Evolutionary conservation across 2,888 invertebrate genomes (phyloP), one percentile per base, ranked within the genome.

Genomic region (Eupithecia subfuscata): DNA sequence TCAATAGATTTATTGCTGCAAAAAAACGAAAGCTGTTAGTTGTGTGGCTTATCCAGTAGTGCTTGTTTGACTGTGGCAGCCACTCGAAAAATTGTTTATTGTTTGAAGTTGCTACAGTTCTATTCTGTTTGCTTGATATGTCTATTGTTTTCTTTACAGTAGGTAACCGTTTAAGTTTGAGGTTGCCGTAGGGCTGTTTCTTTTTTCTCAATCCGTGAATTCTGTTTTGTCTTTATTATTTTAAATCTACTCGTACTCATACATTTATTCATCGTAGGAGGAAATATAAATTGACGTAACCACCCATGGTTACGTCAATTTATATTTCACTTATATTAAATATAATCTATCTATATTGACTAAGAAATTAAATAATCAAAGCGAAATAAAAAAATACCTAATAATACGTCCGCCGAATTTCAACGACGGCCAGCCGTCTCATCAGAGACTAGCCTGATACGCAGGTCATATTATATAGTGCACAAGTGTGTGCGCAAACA

Each of bases 1-100:
- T 82, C 82, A 83, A 85, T 83, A 85, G 80, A 84, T 84, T 84
- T 80, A 81, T 85, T 80, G 78, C 78, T 78, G 80, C 78, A 74
- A 79, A 83, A 30, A 82, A 83, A 83, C 73, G 73, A 76, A 71
- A 78, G 71, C 74, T 34, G 63, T 82, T 84, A 77, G 80, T 80
- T 82, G 76, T 78, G 76, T 77, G 81, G 71, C 60, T 71, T 72
- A 70, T 52, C 71, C 40, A 68, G 74, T 71, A 56, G 63, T 71
- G 56, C 64, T 71, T 71, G 70, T 72, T 74, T 71, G 71, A 74
- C 56, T 40, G 74, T 25, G 40, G 65, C 65, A 67, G 12, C 16
- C 40, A 67, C 65, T 67, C 65, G 65, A 67, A 34, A 60, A 60
- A 67, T 67, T n/a, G 65, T 67, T 67, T 67, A 67, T 67, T 67